Evolutionary conservation across 1,140 invertebrate species (phyloP).

Genomic region (Vanessa tameamea): DNA sequence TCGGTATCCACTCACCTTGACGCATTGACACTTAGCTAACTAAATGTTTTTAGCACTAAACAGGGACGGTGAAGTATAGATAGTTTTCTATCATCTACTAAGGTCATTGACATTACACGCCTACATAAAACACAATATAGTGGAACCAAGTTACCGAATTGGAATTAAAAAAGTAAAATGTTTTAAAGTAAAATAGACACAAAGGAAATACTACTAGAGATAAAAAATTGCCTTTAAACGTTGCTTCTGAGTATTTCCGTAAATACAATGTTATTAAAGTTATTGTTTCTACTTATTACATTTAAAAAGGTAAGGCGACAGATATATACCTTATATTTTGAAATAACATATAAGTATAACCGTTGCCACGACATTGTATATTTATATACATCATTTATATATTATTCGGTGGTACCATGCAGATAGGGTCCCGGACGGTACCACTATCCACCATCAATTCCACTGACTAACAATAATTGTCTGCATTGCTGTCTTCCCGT

Average conservation of each 20-base stretch:
- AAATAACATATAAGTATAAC: too few species aligned
- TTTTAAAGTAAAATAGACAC: constrained; percentile 9
- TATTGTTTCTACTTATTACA: not conserved
- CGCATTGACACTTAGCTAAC: not conserved
- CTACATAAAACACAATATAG: not conserved
- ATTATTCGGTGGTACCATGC: too few species aligned
- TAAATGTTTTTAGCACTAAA: not conserved
- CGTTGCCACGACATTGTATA: too few species aligned
- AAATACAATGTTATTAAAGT: not conserved
- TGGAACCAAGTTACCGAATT: not conserved
- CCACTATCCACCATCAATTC: too few species aligned
- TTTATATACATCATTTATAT: too few species aligned
- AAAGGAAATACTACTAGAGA: constrained; percentile 6
- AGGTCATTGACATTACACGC: not conserved
- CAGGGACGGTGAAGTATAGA: not conserved
- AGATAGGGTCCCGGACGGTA: too few species aligned
- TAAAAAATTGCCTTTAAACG: not conserved
- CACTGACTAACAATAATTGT: too few species aligned
- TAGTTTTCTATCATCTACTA: not conserved
- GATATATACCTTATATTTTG: too few species aligned
- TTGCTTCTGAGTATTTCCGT: constrained; percentile 8
- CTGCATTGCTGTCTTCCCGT: too few species aligned
- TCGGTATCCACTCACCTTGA: constrained; percentile 3
- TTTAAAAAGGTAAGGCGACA: not conserved
- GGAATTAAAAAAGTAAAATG: not conserved